phyloP scores from a whole-genome alignment of 2,113 vertebrate species.

The Otis tarda region DNA sequence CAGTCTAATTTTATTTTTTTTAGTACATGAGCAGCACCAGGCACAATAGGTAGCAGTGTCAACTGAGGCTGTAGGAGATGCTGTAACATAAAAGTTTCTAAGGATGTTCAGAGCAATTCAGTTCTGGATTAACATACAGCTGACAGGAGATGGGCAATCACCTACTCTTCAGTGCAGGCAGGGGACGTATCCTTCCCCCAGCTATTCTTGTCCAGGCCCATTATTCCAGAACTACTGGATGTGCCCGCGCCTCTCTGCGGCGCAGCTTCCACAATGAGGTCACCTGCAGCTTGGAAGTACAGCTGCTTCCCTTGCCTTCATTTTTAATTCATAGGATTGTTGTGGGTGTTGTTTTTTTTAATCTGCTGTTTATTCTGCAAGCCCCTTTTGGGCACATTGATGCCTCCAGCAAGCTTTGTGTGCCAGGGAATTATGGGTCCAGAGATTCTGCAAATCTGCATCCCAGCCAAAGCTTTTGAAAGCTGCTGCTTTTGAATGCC shows the following conservation, averaged over 20 bases:
- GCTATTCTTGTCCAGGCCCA: conserved; percentile 8
- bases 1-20: background rate
- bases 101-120: background rate
- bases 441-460: conserved; percentile 65
- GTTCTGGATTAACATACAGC: conserved; percentile 20
- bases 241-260: background rate
- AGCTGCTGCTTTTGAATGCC: conserved; percentile 66
- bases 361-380: conserved; percentile 61
- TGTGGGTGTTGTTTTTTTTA: conserved; percentile 57
- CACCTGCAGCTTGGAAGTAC: conserved; percentile 47
- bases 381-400: conserved; percentile 59
- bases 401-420: conserved; percentile 66
- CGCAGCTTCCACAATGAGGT: conserved; percentile 29
- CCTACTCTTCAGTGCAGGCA: conserved; percentile 8
- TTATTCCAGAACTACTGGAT: conserved; percentile 48
- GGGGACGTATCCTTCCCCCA: conserved; percentile 1
- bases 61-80: background rate
- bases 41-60: background rate
- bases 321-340: conserved; percentile 60
- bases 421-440: conserved; percentile 70
- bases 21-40: too few species aligned
- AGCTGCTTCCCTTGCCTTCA: conserved; percentile 50
- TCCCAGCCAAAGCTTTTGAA: conserved; percentile 70
- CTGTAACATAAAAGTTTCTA: background rate
- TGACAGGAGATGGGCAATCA: conserved; percentile 42